phyloP scores from a whole-genome alignment of 2,113 vertebrate genomes.

The Xyliphius kryptos region DNA sequence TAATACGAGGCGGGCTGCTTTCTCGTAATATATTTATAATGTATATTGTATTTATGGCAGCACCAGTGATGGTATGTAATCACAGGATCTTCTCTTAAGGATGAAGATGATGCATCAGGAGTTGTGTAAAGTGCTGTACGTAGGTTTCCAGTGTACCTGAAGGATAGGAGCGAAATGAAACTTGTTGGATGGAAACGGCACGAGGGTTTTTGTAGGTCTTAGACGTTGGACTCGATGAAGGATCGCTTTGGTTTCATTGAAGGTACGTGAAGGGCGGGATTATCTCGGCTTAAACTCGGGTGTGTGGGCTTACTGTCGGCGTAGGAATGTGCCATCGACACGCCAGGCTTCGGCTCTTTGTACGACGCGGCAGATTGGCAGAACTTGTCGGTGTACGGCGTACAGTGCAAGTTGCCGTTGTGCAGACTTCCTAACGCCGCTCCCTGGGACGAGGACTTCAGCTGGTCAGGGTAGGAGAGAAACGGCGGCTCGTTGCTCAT shows the following conservation, averaged over 20 bases:
- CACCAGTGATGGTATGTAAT: constrained; percentile 50
- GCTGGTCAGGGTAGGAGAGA: constrained; percentile 61
- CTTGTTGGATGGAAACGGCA: background rate
- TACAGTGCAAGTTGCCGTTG: constrained; percentile 67
- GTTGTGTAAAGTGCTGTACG: constrained; percentile 58
- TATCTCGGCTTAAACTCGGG: constrained; percentile 65
- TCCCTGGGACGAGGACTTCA: constrained; percentile 60
- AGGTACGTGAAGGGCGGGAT: constrained; percentile 67
- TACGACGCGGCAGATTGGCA: constrained; percentile 66
- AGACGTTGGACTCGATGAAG: constrained; percentile 96
- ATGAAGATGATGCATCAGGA: constrained; percentile 46
- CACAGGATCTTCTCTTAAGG: constrained; percentile 15
- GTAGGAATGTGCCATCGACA: constrained; percentile 63
- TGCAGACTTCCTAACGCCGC: constrained; percentile 59
- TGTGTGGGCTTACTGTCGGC: constrained; percentile 70
- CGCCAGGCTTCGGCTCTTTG: constrained; percentile 68
- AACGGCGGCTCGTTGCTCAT: constrained; percentile 63
- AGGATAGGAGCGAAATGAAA: constrained; percentile 13
- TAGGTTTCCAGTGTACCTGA: constrained; percentile 69
- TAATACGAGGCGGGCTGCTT: no score
- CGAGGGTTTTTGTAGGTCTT: constrained; percentile 25
- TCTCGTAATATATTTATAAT: background rate
- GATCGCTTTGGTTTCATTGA: constrained; percentile 94
- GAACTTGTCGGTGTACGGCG: constrained; percentile 66
- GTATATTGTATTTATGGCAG: constrained; percentile 38